Percentiles rank a stretch among this genome's conserved stretches.
Evolutionary conservation across 1,140 invertebrate species (phyloP).

Genomic region (Protaetia brevitarsis): DNA sequence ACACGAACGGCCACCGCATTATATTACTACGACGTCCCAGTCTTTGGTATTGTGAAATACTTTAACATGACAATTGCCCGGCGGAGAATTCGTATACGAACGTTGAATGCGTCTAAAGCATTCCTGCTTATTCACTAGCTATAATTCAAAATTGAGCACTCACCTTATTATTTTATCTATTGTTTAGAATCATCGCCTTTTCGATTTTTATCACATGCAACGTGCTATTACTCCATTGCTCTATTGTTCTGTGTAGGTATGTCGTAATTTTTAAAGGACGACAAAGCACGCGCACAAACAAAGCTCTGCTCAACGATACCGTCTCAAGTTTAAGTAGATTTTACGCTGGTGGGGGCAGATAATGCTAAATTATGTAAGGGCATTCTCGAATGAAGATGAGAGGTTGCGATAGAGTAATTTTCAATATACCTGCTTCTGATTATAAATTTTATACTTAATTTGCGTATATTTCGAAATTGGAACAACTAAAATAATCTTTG

Average conservation of each 20-base stretch:
- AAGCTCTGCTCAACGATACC: background rate
- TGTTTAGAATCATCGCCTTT: slow-evolving; percentile 4
- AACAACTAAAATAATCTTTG: too few species aligned
- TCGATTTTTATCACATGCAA: background rate
- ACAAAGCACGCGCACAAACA: background rate
- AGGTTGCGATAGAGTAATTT: too few species aligned
- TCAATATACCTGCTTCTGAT: too few species aligned
- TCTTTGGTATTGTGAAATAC: slow-evolving; percentile 1
- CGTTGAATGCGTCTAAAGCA: background rate
- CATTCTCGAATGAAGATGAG: too few species aligned
- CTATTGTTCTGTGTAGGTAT: background rate
- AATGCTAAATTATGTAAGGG: too few species aligned
- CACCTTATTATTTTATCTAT: background rate
- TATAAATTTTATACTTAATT: too few species aligned
- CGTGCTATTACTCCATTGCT: background rate
- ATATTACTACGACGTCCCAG: background rate
- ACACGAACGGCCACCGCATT: background rate
- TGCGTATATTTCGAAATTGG: too few species aligned
- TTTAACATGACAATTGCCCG: background rate
- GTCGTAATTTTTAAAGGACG: background rate
- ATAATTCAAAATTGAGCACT: slow-evolving; percentile 1
- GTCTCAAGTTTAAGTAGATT: too few species aligned
- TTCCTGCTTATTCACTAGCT: slow-evolving; percentile 6
- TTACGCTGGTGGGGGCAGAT: too few species aligned
- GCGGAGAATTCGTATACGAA: background rate